Base-by-base conservation (phyloP, 1,140 invertebrate genomes). In the Ruditapes philippinarum region DNA sequence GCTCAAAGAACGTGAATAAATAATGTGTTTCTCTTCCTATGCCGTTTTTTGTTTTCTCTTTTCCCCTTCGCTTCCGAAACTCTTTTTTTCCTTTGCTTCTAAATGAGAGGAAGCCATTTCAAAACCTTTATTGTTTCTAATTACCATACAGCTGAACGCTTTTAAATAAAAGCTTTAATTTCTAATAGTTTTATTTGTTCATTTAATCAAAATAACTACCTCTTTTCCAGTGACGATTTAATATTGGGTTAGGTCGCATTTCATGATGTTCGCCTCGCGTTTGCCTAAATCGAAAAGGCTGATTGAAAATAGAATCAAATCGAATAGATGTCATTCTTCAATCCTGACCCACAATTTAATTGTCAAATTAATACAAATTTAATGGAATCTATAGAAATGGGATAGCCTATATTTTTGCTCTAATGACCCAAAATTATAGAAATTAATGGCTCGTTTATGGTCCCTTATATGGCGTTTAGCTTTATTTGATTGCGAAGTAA, bases 311-410 rank as follows among this genome's bases (percentile, higher is more conserved):
- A 80, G 85, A 88, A 88, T 65, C 60, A 68, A 88, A 80, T 88
- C 85, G 85, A 79, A 88, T 88, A 88, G 74, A 88, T 88, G 85
- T 88, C 85, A 78, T 51, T 68, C 54, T n/a, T 49, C 36, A 40
- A 25, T 51, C 33, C 3, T 70, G 76, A 80, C 74, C 74, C 42
- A 60, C 85, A 88, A 88, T 88, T 76, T 57, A 88, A 88, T 88
- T 88, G 85, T 88, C 85, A 88, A 88, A 80, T 88, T 88, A 88
- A 88, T 88, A 88, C 85, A 88, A 88, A 88, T 88, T 88, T 88
- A 88, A 88, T 88, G 85, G 85, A 78, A 88, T 68, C 76, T 80
- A 79, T 79, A 4, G 85, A 17, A 88, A 88, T 36, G 33, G 36
- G 85, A 88, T 88, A 88, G 74, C 31, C 76, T 45, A 54, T 80